Base-by-base conservation (phyloP, 2,888 invertebrate species). In the Lasiommata megera region DNA sequence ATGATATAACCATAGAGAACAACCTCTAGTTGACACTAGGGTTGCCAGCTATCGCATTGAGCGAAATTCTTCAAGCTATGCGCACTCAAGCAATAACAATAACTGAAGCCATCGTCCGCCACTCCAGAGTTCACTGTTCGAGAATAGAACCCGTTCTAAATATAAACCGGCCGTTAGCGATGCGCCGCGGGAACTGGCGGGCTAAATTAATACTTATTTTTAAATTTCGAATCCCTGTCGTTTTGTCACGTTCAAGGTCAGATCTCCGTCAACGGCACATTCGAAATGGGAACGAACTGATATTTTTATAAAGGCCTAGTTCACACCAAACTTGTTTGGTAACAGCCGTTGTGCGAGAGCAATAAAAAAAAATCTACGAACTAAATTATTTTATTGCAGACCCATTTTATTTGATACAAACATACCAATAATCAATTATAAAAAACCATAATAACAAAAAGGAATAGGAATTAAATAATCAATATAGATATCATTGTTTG, bases 211-310 rank as follows among this genome's bases (percentile, higher is more conserved):
- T 79, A 82, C 73, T 74, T 69, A 76, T 77, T 82, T 87, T 85
- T 77, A 82, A 80, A 81, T 76, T 84, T 84, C 77, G 68, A 82
- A 82, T 82, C 80, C 60, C 78, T 79, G 77, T 72, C 78, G 70
- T 83, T 83, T 83, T 80, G 81, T 86, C 87, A 88, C 84, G 84
- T 85, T 88, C 88, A 89, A 89, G 89, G 88, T 84, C 86, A 81
- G 69, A 70, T 71, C 70, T 73, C 75, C 65, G 68, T 77, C 77
- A 75, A 64, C 73, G 65, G 66, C 50, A 61, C 72, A 73, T 74
- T 74, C 64, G 65, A 72, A 71, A 63, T 55, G 51, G 60, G 54
- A 44, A 55, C 54, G 55, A 62, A 54, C 3, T 14, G 8, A 37
- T 37, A 37, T 31, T 16, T 46, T 31, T 31, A 31, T 11, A 31